Percentiles rank a stretch among this genome's conserved stretches.
phyloP scores from a whole-genome alignment of 2,797 vertebrate genomes.

The Pantherophis alleghaniensis region DNA sequence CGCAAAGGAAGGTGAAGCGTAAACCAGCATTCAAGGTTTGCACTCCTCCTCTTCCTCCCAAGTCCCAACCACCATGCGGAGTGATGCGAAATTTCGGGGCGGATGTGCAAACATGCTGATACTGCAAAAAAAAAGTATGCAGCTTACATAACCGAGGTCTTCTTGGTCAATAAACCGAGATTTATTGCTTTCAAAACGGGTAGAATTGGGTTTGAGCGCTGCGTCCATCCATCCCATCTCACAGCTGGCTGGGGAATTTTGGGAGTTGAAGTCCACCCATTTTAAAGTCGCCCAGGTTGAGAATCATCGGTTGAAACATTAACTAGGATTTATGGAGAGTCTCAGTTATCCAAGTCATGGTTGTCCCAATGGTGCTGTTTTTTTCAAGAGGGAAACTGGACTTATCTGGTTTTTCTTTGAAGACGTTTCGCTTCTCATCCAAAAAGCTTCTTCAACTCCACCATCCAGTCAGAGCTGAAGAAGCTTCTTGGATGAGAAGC shows the following conservation, averaged over 20 bases:
- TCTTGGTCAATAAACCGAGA: neutral
- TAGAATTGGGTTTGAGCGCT: neutral
- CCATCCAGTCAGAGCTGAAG: too few relatives aligned
- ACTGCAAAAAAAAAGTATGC: neutral
- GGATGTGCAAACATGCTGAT: neutral
- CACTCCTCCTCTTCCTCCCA: neutral
- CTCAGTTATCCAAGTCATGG: too few relatives aligned
- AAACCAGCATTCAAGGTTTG: too few relatives aligned
- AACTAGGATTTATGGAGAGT: neutral
- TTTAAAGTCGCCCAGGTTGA: neutral
- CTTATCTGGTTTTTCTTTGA: too few relatives aligned
- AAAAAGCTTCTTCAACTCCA: too few relatives aligned
- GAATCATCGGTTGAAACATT: neutral
- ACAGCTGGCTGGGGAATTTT: neutral
- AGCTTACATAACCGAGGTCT: neutral
- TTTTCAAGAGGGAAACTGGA: too few relatives aligned
- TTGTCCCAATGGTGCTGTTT: too few relatives aligned
- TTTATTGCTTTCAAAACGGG: neutral
- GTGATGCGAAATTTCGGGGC: too few relatives aligned
- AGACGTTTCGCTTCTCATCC: too few relatives aligned
- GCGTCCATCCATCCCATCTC: neutral
- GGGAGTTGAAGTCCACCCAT: too few relatives aligned
- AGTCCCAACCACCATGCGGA: too few relatives aligned
- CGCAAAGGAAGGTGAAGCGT: neutral
- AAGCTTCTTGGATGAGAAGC: too few relatives aligned